phyloP scores from a whole-genome alignment of 2,888 invertebrate species.

The Drosophila subquinaria region DNA sequence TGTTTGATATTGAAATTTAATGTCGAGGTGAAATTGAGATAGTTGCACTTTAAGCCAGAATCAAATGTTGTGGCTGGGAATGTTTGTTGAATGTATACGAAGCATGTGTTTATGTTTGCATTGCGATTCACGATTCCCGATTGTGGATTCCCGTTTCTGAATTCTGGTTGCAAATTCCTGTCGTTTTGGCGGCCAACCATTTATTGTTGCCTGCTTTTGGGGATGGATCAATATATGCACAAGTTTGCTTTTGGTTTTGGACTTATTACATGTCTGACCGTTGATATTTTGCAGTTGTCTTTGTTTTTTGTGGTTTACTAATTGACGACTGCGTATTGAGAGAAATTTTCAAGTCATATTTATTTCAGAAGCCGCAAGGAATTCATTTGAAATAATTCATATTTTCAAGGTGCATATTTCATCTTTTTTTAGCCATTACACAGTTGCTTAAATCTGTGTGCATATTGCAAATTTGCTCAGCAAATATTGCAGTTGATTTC shows the following conservation, averaged over 20 bases:
- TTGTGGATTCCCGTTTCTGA: not conserved
- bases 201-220: constrained; percentile 55
- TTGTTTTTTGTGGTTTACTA: constrained; percentile 26
- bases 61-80: constrained; percentile 40
- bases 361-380: not conserved
- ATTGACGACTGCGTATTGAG: not conserved
- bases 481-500: constrained; percentile 28
- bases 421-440: not conserved
- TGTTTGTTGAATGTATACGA: constrained; percentile 49
- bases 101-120: constrained; percentile 46
- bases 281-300: constrained; percentile 10
- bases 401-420: not conserved
- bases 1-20: constrained; percentile 56
- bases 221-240: constrained; percentile 44
- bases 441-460: not conserved
- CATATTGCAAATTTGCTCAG: constrained; percentile 9
- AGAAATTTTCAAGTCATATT: too few relatives aligned
- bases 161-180: not conserved
- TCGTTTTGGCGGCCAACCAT: constrained; percentile 3
- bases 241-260: constrained; percentile 42
- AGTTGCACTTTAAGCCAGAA: constrained; percentile 64
- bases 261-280: constrained; percentile 44
- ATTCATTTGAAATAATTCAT: constrained; percentile 9
- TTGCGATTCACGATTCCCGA: not conserved
- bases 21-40: constrained; percentile 66